Evolutionary conservation across 2,113 vertebrate species (phyloP), one percentile per base, ranked within the genome.

Genomic region (Misgurnus mizolepis): DNA sequence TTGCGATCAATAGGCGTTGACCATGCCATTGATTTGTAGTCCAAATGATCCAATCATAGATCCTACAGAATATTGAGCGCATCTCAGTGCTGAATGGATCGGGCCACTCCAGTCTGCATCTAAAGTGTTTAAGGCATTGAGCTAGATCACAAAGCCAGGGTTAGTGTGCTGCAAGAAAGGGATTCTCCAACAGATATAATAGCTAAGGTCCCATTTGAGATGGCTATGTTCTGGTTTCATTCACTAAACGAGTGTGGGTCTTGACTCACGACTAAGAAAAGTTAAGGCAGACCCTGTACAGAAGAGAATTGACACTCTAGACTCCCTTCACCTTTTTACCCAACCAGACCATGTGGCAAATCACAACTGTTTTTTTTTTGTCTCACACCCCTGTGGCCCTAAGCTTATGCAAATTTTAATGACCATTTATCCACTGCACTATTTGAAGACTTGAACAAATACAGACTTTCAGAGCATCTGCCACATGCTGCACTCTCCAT

Each of bases 1-100:
- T 76, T 39, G 39, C 14, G 11, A 82, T 64, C 74, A 4, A 82
- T 56, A 70, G 15, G 18, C 22, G 80, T 82, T 77, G 67, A 77
- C 64, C 60, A 77, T 69, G 47, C 34, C 67, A 82, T 71, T 77
- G 74, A 82, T 77, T 69, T 62, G 67, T 70, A 80, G 69, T 3
- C 45, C 58, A 62, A 76, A 76, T 62, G 66, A 76, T 82, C 67
- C 74, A 82, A 34, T 82, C 80, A 77, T 67, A 64, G 58, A 82
- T 78, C 66, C 58, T 41, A 67, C 72, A 82, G 18, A 82, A 62
- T 69, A 81, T 47, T 76, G 80, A 81, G 53, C 41, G 14, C 4
- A 5, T 58, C 53, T 78, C 41, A 7, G 64, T 55, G 68, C 65
- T 64, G 71, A 60, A 60, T 66, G 53, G 71, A 73, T 81, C 64